These are phyloP conservation scores for Andrena marginata DNA, from an alignment of 2,888 invertebrate species.

Conservation along the genomic window DNA sequence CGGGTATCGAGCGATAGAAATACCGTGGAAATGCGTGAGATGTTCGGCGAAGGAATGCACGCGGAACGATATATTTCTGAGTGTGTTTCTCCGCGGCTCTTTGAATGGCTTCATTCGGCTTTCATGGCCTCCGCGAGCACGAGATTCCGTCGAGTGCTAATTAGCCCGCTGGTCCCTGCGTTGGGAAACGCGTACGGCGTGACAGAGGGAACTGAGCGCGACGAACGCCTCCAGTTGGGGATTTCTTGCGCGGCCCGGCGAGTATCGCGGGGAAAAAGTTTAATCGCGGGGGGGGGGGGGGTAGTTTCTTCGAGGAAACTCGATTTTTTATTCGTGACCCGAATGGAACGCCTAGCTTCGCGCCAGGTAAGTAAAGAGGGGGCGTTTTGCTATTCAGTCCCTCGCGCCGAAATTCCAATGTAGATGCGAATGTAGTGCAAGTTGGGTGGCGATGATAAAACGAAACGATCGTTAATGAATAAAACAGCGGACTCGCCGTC, in stretches of 20 bases:
- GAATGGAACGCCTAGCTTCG: no score
- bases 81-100: neutral
- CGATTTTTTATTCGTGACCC: no score
- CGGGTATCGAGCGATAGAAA: neutral
- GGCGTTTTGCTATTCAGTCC: no score
- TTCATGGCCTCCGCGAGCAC: neutral
- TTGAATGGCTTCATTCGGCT: neutral
- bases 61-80: neutral
- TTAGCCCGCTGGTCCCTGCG: constrained; percentile 3
- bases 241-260: no score
- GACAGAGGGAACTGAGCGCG: constrained; percentile 15
- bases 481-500: neutral
- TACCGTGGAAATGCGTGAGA: neutral
- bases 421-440: no score
- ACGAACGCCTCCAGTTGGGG: neutral
- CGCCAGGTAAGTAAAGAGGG: no score
- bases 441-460: neutral
- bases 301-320: no score
- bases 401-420: no score
- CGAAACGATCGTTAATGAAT: neutral
- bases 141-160: constrained; percentile 21
- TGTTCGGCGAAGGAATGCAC: no score
- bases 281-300: no score
- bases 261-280: neutral
- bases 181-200: neutral